Conservation (phyloP, 2,888 invertebrate species). For the Eupeodes latifasciatus region DNA sequence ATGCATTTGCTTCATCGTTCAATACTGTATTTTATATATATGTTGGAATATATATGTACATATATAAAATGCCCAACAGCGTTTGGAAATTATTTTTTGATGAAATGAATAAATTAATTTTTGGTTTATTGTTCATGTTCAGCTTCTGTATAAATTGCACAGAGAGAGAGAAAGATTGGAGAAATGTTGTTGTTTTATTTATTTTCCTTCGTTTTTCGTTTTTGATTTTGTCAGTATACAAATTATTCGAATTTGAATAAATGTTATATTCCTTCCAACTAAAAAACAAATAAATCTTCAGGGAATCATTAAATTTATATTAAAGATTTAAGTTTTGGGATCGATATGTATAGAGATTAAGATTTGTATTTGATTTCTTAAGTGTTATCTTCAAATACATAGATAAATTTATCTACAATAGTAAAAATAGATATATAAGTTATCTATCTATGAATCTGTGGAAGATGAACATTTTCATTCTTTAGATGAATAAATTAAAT, state of each 20-base stretch:
- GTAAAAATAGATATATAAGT: too few relatives aligned
- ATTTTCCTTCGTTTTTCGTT: neutral
- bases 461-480: neutral
- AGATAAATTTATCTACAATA: too few relatives aligned
- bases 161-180: neutral
- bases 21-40: neutral
- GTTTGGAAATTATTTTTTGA: slow-evolving; percentile 36
- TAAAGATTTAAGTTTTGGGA: slow-evolving; percentile 27
- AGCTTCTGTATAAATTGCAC: slow-evolving; percentile 37
- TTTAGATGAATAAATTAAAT: neutral
- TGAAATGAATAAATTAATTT: slow-evolving; percentile 44
- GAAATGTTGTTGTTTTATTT: neutral
- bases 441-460: neutral
- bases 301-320: slow-evolving; percentile 19
- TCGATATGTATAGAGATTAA: slow-evolving; percentile 2
- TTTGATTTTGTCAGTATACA: neutral
- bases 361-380: slow-evolving; percentile 7
- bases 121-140: slow-evolving; percentile 37
- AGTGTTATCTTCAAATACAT: neutral
- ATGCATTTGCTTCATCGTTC: slow-evolving; percentile 22
- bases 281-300: slow-evolving; percentile 25
- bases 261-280: neutral
- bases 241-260: neutral
- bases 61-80: slow-evolving; percentile 20
- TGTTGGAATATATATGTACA: neutral